phyloP scores from a whole-genome alignment of 2,888 invertebrate species.

The Epinotia ramella region DNA sequence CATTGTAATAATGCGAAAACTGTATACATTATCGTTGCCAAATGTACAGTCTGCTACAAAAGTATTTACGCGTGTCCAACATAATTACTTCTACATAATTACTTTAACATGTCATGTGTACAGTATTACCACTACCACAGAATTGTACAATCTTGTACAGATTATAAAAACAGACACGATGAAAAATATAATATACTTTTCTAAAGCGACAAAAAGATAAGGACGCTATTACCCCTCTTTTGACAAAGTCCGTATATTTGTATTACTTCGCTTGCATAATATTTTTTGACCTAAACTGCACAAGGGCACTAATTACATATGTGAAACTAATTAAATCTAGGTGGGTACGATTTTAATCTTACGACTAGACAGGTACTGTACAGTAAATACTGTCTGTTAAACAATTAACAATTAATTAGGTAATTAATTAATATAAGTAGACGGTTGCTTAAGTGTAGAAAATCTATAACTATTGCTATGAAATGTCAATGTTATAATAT shows the following conservation, averaged over 20 bases:
- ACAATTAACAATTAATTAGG: constrained; percentile 53
- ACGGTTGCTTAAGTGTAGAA: constrained; percentile 39
- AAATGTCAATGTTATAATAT: constrained; percentile 8
- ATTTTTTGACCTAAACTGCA: constrained; percentile 1
- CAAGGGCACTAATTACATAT: constrained; percentile 36
- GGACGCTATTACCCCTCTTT: not conserved
- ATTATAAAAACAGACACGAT: not conserved
- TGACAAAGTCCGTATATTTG: not conserved
- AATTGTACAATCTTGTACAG: not conserved
- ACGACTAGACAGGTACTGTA: constrained; percentile 84
- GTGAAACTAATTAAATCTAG: constrained; percentile 50
- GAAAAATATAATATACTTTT: not conserved
- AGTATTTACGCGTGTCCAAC: too few species aligned
- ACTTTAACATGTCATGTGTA: not conserved
- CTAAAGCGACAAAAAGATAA: not conserved
- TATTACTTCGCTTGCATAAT: not conserved
- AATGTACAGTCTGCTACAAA: too few species aligned
- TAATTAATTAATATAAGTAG: constrained; percentile 47
- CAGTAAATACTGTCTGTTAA: constrained; percentile 77
- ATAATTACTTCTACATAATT: too few species aligned
- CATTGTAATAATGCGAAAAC: too few species aligned
- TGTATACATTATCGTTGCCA: too few species aligned
- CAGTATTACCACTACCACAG: constrained; percentile 11
- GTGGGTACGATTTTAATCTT: constrained; percentile 70
- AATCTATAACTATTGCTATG: constrained; percentile 23